These are phyloP conservation scores for Loriculus beryllinus DNA, from an alignment of 2,797 vertebrate genomes.

Conservation along the genomic window DNA sequence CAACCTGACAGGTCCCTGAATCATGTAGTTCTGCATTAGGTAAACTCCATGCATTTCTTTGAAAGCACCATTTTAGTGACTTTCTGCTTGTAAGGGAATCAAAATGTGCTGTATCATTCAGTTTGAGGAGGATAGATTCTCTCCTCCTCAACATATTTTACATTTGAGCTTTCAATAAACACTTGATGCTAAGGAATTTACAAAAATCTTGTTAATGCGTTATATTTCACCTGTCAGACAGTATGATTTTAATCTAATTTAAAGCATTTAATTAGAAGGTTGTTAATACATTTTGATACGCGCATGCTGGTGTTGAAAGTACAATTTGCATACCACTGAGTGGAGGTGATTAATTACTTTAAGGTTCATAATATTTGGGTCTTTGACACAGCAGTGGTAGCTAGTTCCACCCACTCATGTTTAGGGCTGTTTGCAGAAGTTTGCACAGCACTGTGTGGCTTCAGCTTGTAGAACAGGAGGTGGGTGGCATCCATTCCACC, in stretches of 20 bases:
- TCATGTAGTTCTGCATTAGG: background rate
- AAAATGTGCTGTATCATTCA: background rate
- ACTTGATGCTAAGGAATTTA: constrained; percentile 21
- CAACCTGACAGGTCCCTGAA: background rate
- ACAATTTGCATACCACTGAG: background rate
- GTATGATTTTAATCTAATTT: constrained; percentile 37
- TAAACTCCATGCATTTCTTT: constrained; percentile 7
- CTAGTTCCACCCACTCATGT: background rate
- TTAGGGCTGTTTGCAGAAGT: background rate
- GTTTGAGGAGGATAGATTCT: background rate
- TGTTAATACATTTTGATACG: constrained; percentile 1
- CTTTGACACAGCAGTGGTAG: background rate
- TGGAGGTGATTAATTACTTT: background rate
- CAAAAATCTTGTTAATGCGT: background rate
- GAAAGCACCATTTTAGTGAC: constrained; percentile 7
- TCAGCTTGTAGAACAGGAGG: background rate
- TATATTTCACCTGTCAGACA: background rate
- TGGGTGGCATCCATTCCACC: background rate
- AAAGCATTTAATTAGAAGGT: constrained; percentile 48
- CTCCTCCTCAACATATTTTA: background rate
- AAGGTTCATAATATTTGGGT: background rate
- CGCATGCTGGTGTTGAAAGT: background rate
- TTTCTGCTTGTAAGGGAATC: background rate
- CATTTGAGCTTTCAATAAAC: constrained; percentile 11
- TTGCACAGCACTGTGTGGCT: background rate